These are phyloP conservation scores for Trichosurus vulpecula DNA, from an alignment of 2,797 vertebrate genomes.

Conservation along the genomic window DNA sequence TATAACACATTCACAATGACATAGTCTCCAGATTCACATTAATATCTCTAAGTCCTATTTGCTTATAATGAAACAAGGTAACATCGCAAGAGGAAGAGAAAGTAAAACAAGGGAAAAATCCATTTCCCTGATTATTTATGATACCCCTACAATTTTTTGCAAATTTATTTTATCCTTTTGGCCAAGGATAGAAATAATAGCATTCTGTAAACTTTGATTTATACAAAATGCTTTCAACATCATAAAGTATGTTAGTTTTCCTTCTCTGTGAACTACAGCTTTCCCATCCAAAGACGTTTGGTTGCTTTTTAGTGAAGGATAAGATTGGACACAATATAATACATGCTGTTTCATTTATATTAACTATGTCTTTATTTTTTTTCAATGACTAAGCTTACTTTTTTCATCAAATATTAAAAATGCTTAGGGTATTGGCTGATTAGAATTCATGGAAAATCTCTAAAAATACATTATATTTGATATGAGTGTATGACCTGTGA, in stretches of 20 bases:
- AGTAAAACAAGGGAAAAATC: neutral
- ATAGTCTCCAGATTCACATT: slow-evolving; percentile 37
- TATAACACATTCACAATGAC: slow-evolving; percentile 40
- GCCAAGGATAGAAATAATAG: neutral
- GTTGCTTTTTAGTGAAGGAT: neutral
- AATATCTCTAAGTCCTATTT: slow-evolving; percentile 6
- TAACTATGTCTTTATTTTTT: neutral
- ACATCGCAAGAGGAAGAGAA: neutral
- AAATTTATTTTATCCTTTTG: neutral
- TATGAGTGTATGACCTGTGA: neutral
- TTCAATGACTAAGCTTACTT: neutral
- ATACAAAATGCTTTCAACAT: neutral
- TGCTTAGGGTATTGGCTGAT: neutral
- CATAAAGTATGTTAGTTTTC: neutral
- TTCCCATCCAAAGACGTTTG: neutral
- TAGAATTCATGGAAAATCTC: neutral
- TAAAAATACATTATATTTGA: neutral
- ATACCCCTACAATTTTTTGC: neutral
- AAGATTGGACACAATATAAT: neutral
- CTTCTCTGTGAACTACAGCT: neutral
- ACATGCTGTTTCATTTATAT: neutral
- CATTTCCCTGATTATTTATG: neutral
- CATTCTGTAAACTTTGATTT: neutral
- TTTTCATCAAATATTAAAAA: neutral
- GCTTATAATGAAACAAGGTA: neutral